phyloP scores from a whole-genome alignment of 1,140 invertebrate genomes.

The Aphelenchoides besseyi region DNA sequence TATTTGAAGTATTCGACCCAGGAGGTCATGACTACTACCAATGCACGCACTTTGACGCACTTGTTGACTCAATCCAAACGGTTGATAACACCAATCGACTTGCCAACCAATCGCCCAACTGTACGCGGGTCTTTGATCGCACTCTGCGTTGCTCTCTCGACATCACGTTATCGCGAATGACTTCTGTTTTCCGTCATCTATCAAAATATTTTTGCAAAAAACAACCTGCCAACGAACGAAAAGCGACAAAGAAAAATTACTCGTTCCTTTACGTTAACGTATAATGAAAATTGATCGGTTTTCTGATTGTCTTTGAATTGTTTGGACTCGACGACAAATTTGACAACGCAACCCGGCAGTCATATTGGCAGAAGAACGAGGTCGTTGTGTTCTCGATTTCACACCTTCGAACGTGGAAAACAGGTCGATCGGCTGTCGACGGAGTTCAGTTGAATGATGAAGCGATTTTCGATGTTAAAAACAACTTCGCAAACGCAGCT shows the following conservation, averaged over 20 bases:
- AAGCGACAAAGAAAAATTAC: background rate
- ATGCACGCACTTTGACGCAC: too few species aligned
- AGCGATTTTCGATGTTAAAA: background rate
- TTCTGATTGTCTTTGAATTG: background rate
- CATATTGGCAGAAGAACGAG: background rate
- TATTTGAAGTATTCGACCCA: too few species aligned
- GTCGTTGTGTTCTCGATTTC: background rate
- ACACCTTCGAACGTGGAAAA: background rate
- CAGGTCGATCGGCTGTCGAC: background rate
- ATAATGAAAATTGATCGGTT: background rate
- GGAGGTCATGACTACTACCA: too few species aligned
- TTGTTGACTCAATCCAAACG: too few species aligned
- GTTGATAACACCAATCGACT: too few species aligned
- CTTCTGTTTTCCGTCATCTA: constrained; percentile 1
- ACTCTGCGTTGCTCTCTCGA: too few species aligned
- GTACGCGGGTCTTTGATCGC: too few species aligned
- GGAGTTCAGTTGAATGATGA: background rate
- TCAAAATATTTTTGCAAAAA: constrained; percentile 4
- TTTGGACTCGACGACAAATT: too few species aligned
- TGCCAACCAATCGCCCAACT: too few species aligned
- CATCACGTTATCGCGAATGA: too few species aligned
- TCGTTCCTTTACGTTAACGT: background rate
- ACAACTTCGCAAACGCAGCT: background rate
- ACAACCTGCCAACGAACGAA: background rate
- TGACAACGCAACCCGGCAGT: too few species aligned